Conservation (phyloP, 2,113 vertebrate genomes). For the Daubentonia madagascariensis region DNA sequence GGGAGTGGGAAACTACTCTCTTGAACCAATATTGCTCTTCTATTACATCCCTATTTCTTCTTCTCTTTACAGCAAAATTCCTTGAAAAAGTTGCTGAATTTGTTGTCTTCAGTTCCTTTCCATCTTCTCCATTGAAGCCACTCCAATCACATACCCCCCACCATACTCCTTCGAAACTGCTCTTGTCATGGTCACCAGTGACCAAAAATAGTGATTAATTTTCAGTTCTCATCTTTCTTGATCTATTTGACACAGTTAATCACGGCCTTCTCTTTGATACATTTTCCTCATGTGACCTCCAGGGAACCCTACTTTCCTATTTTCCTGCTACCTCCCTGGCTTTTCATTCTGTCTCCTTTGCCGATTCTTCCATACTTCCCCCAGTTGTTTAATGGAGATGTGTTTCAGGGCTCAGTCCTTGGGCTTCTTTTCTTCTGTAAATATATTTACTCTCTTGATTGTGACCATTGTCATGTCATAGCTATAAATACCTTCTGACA, state of each 20-base stretch:
- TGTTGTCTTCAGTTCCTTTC: not conserved
- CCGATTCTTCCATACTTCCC: not conserved
- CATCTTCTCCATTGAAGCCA: not conserved
- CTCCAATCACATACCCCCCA: not conserved
- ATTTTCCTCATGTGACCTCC: not conserved
- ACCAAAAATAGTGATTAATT: not conserved
- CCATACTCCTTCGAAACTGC: not conserved
- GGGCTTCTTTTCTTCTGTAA: not conserved
- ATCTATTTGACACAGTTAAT: not conserved
- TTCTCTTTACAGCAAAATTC: not conserved
- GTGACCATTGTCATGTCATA: not conserved
- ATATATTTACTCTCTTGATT: not conserved
- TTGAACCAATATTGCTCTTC: not conserved
- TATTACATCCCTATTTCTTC: not conserved
- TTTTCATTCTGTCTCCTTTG: not conserved
- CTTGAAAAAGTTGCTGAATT: not conserved
- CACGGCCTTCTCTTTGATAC: not conserved
- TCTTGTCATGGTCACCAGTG: not conserved
- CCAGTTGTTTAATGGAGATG: not conserved
- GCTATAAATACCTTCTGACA: not conserved
- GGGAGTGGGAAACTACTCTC: not conserved
- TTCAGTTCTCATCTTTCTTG: not conserved
- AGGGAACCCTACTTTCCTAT: not conserved
- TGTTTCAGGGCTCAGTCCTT: not conserved
- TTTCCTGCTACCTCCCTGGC: not conserved